Evolutionary conservation across 2,797 vertebrate genomes (phyloP).

Genomic region (Petrocephalus sullivani): DNA sequence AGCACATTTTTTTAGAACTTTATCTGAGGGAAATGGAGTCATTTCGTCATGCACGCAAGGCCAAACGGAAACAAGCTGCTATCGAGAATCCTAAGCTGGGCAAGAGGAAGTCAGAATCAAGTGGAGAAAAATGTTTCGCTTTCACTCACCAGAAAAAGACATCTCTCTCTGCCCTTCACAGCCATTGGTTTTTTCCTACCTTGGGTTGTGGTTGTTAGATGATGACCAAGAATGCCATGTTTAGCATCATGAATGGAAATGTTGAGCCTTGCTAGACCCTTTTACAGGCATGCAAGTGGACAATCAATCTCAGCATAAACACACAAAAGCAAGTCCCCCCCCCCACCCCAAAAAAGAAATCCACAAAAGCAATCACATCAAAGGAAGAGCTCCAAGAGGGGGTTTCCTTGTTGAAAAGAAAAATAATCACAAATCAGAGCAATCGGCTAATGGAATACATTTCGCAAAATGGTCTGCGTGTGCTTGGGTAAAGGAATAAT

Average conservation of each 20-base stretch:
- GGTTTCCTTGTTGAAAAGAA: background rate
- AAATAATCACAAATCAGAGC: background rate
- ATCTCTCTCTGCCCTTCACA: background rate
- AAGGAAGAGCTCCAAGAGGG: background rate
- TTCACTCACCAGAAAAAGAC: conserved; percentile 36
- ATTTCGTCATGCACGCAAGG: conserved; percentile 9
- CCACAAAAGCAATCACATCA: background rate
- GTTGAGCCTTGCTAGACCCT: background rate
- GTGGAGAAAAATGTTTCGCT: conserved; percentile 36
- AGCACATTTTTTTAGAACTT: background rate
- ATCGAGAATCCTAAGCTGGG: conserved; percentile 43
- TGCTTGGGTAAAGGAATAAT: background rate
- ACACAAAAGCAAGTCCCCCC: background rate
- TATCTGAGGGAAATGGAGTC: background rate
- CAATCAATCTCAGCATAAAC: background rate
- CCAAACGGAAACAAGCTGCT: conserved; percentile 40
- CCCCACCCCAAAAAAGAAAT: background rate
- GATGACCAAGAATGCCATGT: background rate
- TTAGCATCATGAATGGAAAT: background rate
- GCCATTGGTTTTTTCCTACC: background rate
- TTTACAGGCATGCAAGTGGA: background rate
- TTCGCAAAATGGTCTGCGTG: background rate
- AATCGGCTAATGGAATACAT: background rate
- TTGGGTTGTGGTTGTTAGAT: background rate
- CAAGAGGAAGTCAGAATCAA: conserved; percentile 40